Base-by-base conservation (phyloP, 2,888 invertebrate genomes). In the Chrysopilus asiliformis region DNA sequence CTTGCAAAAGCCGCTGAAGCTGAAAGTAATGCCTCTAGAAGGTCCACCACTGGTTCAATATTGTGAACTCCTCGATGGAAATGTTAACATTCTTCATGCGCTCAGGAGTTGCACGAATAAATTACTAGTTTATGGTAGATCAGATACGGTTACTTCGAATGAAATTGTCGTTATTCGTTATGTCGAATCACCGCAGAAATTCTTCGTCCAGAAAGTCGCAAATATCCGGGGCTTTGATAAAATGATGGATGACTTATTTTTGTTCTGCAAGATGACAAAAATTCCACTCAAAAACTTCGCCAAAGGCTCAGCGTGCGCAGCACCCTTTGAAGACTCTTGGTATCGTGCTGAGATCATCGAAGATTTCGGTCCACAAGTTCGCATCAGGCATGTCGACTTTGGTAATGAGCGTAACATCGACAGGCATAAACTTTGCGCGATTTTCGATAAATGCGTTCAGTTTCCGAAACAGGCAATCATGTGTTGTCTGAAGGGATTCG, bases 311-410 rank as follows among this genome's bases (percentile, higher is more conserved):
- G 76, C 80, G 0, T 83, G 83, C 51, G 78, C 79, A 45, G 91
- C 93, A 1, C 74, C 79, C 40, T 95, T 82, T 54, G 72, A 76
- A 31, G 71, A 72, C 19, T 79, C 81, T 52, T 97, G 94, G 93
- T 95, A 95, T 58, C 70, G 97, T 45, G 94, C 89, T 0, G 71
- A 75, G 53, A 72, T 94, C 7, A 67, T 76, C 43, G 71, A 72
- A 26, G 62, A 76, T 4, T 68, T 68, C 20, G 67, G 66, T 2
- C 62, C 63, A 22, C 71, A 71, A 42, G 70, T 77, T 2, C 64
- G 72, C 37, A 81, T 97, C 2, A 68, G 78, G 3, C 97, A 90
- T 64, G 79, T 97, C 12, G 97, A 98, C 65, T 98, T 85, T 65
- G 97, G 97, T 5, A 95, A 95, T 62, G 80, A 85, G 51, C 91